Percentiles rank a stretch among this genome's conserved stretches.
phyloP scores from a whole-genome alignment of 2,797 vertebrate species.

The Propithecus deckenii region DNA sequence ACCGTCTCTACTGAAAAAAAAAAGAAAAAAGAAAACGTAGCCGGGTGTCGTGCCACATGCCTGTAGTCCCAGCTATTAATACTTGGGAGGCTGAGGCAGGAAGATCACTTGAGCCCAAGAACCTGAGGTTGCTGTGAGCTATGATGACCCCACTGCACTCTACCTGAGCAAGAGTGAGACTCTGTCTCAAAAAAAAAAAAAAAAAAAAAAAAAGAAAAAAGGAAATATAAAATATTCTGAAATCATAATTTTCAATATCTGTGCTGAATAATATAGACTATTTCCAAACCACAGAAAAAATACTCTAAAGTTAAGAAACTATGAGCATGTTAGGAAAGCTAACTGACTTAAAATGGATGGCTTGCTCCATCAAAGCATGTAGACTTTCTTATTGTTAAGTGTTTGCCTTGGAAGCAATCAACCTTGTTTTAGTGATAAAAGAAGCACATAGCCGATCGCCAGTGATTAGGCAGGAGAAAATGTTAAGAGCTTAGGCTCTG shows the following conservation, averaged over 20 bases:
- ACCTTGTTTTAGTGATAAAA: neutral
- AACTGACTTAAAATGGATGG: neutral
- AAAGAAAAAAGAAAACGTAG: no score
- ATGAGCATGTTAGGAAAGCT: neutral
- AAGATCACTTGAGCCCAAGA: no score
- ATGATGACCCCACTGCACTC: no score
- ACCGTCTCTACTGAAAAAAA: no score
- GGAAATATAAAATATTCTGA: neutral
- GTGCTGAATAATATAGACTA: neutral
- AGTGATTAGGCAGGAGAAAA: neutral
- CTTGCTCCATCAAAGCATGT: neutral
- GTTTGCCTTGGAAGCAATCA: neutral
- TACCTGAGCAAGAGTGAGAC: no score
- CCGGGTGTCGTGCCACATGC: no score
- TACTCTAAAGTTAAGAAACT: neutral
- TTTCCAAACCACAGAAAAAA: neutral
- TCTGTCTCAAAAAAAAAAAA: no score
- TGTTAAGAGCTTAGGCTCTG: neutral
- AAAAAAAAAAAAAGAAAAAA: no score
- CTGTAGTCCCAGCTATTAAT: no score
- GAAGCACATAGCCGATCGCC: neutral
- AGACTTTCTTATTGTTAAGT: neutral
- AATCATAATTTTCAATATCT: neutral
- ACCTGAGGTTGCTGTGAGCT: no score
- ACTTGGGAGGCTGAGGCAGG: no score